Percentiles rank a stretch among this genome's conserved stretches.
These are phyloP conservation scores for Neolamprologus fasciatus DNA, from an alignment of 2,113 vertebrate genomes.

Conservation along the genomic window DNA sequence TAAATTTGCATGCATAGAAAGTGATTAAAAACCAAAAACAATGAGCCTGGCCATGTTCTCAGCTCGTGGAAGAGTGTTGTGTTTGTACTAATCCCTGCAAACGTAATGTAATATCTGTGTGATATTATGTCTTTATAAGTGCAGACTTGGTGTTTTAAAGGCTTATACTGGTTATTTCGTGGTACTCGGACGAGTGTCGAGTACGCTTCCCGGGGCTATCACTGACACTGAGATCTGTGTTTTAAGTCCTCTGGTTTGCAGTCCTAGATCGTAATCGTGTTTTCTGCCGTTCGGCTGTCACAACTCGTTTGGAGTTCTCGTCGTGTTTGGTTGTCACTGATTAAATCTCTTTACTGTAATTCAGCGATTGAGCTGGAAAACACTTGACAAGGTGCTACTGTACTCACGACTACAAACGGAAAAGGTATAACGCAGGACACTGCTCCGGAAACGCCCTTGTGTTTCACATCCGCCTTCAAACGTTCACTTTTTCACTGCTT, in stretches of 20 bases:
- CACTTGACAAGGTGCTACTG: slow-evolving; percentile 35
- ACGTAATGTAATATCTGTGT: neutral
- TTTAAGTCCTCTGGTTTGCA: neutral
- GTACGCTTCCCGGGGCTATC: neutral
- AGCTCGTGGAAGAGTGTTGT: neutral
- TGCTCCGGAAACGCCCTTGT: neutral
- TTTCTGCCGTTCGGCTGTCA: neutral
- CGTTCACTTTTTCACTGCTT: neutral
- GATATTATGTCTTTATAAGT: neutral
- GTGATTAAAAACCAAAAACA: slow-evolving; percentile 12
- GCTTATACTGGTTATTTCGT: neutral
- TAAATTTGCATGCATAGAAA: neutral
- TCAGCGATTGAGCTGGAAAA: neutral
- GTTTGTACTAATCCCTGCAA: neutral
- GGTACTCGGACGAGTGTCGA: neutral
- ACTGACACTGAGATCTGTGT: neutral
- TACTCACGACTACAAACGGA: neutral
- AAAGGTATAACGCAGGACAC: neutral
- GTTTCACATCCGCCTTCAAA: neutral
- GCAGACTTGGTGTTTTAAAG: neutral
- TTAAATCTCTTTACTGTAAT: neutral
- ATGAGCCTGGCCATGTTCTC: neutral
- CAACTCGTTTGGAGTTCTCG: neutral
- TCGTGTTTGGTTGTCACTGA: neutral
- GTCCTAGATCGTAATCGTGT: neutral